Percentiles rank a stretch among this genome's conserved stretches.
Evolutionary conservation across 53 echinoderm and acorn worm genomes (phyloP).

Genomic region (Actinopyga echinites): DNA sequence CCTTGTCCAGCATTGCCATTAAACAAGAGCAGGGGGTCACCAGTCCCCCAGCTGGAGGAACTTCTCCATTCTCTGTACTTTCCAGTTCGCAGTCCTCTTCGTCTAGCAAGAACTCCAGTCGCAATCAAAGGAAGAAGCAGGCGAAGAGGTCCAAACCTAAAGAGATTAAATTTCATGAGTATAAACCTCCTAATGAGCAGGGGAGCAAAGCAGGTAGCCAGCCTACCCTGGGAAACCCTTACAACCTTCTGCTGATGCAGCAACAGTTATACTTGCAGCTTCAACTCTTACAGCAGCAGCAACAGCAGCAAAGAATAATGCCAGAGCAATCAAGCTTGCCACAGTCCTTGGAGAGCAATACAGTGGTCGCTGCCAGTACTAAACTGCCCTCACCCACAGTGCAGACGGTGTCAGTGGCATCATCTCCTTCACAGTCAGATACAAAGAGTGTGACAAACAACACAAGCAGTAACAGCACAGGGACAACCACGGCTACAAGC

Average conservation of each 20-base stretch:
- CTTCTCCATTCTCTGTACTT: conserved; percentile 40
- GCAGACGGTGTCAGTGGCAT: not conserved
- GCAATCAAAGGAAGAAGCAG: conserved; percentile 84
- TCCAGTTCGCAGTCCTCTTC: conserved; percentile 50
- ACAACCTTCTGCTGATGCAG: conserved; percentile 88
- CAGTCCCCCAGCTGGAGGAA: conserved; percentile 68
- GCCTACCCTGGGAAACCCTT: conserved; percentile 64
- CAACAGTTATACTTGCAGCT: conserved; percentile 94
- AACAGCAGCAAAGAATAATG: conserved; percentile 85
- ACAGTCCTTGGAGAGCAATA: conserved; percentile 17
- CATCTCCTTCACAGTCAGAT: conserved; percentile 14
- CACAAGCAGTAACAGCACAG: not conserved
- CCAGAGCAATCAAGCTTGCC: conserved; percentile 59
- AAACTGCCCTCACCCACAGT: conserved; percentile 16
- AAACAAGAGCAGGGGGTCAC: conserved; percentile 87
- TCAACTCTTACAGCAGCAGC: conserved; percentile 90
- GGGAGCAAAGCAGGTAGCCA: conserved; percentile 64
- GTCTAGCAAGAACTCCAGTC: conserved; percentile 45
- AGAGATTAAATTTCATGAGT: conserved; percentile 99
- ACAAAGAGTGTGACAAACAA: not conserved
- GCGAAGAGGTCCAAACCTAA: conserved; percentile 90
- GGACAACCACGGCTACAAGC: conserved; percentile 53
- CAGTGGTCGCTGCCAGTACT: conserved; percentile 9
- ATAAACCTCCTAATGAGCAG: conserved; percentile 95
- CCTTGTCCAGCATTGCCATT: conserved; percentile 56